phyloP scores from a whole-genome alignment of 1,140 invertebrate species.

The Thereuonema tuberculata region DNA sequence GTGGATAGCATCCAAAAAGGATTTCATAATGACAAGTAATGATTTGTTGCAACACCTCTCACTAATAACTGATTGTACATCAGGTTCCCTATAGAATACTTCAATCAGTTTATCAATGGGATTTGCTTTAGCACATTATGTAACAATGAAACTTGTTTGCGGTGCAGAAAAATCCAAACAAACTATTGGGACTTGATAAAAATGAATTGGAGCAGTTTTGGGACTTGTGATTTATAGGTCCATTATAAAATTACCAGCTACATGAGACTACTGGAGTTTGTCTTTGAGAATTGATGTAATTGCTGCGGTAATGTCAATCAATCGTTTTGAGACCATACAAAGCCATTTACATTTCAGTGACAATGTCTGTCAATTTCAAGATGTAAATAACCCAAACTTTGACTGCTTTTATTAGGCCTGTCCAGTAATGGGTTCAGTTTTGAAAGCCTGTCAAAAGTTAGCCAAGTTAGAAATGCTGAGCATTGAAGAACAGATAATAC shows the following conservation, averaged over 20 bases:
- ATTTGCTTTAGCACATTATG: slow-evolving; percentile 7
- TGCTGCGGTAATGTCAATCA: background rate
- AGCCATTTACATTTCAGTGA: background rate
- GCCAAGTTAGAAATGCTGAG: background rate
- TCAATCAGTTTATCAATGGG: background rate
- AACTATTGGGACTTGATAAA: background rate
- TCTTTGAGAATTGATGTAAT: no score
- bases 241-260: no score
- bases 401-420: background rate
- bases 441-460: background rate
- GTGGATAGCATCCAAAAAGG: background rate
- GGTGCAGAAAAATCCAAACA: background rate
- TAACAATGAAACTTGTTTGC: background rate
- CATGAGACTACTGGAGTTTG: background rate
- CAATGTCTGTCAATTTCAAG: background rate
- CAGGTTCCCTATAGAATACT: background rate
- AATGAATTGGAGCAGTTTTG: background rate
- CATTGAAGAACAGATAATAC: background rate
- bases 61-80: background rate
- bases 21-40: background rate
- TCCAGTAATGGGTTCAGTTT: background rate
- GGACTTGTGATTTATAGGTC: background rate
- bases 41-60: background rate
- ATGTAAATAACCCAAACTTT: background rate
- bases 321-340: background rate